Evolutionary conservation across 2,113 vertebrate genomes (phyloP).

Genomic region (Caranx ignobilis): DNA sequence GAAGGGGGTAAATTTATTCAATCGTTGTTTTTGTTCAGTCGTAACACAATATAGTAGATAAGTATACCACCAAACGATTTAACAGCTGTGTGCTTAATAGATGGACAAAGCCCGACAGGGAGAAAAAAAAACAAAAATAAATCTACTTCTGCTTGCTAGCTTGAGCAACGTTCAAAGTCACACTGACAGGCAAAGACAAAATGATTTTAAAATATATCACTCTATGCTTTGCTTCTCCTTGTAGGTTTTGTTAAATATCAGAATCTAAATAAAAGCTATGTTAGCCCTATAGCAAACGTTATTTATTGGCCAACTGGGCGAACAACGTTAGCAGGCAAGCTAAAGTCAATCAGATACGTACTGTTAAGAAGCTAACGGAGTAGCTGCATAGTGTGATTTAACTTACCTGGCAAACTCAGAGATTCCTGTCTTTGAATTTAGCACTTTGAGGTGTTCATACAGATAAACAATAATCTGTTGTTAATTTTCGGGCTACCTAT

Average conservation of each 20-base stretch:
- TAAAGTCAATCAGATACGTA: neutral
- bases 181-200: neutral
- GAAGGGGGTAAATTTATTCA: neutral
- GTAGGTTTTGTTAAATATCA: neutral
- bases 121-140: neutral
- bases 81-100: neutral
- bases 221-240: neutral
- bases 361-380: neutral
- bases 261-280: no score
- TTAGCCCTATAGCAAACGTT: neutral
- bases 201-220: neutral
- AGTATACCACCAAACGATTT: no score
- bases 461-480: slow-evolving; percentile 37
- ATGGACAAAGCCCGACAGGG: neutral
- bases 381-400: fast-evolving
- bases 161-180: neutral
- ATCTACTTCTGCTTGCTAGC: neutral
- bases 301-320: neutral
- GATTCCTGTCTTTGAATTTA: slow-evolving; percentile 11
- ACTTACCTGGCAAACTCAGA: slow-evolving; percentile 59
- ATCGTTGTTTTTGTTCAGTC: neutral
- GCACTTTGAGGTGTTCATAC: neutral
- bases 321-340: slow-evolving; percentile 2
- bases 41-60: neutral
- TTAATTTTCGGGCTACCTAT: slow-evolving; percentile 18